Conservation (phyloP, 2,888 invertebrate genomes). For the Myopa testacea region DNA sequence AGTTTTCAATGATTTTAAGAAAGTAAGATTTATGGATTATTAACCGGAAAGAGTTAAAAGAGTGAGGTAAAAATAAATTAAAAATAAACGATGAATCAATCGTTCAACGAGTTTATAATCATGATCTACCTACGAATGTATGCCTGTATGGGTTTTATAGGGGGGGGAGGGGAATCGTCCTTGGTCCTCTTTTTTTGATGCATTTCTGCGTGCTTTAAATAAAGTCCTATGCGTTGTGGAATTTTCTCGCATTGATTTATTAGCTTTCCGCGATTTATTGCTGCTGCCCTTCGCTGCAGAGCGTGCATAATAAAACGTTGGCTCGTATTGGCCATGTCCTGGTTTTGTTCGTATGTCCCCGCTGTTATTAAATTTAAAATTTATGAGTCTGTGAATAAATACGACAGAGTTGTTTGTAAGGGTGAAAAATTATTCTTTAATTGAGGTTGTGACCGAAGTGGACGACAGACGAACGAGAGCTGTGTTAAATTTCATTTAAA, state of each 20-base stretch:
- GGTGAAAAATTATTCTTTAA: slow-evolving; percentile 60
- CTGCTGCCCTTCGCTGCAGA: slow-evolving; percentile 56
- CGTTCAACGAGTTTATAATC: too few species aligned
- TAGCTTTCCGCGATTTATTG: slow-evolving; percentile 66
- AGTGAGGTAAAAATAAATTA: too few species aligned
- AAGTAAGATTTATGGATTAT: too few species aligned
- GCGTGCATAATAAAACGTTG: slow-evolving; percentile 45
- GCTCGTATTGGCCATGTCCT: slow-evolving; percentile 62
- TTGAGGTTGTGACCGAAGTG: slow-evolving; percentile 51
- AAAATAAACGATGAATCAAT: too few species aligned
- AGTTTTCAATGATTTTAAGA: too few species aligned
- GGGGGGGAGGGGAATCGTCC: not conserved
- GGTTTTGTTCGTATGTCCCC: slow-evolving; percentile 55
- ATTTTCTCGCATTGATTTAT: slow-evolving; percentile 66
- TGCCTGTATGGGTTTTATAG: too few species aligned
- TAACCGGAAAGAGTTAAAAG: too few species aligned
- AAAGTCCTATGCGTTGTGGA: slow-evolving; percentile 55
- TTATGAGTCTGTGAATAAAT: slow-evolving; percentile 57
- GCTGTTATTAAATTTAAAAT: slow-evolving; percentile 65
- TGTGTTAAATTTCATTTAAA: not conserved
- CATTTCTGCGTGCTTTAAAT: slow-evolving; percentile 46
- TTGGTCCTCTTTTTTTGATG: slow-evolving; percentile 43
- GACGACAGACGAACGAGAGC: not conserved
- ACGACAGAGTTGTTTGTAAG: slow-evolving; percentile 24
- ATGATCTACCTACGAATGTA: too few species aligned